These are phyloP conservation scores for Gibbula magus DNA, from an alignment of 2,888 invertebrate genomes.

Conservation along the genomic window DNA sequence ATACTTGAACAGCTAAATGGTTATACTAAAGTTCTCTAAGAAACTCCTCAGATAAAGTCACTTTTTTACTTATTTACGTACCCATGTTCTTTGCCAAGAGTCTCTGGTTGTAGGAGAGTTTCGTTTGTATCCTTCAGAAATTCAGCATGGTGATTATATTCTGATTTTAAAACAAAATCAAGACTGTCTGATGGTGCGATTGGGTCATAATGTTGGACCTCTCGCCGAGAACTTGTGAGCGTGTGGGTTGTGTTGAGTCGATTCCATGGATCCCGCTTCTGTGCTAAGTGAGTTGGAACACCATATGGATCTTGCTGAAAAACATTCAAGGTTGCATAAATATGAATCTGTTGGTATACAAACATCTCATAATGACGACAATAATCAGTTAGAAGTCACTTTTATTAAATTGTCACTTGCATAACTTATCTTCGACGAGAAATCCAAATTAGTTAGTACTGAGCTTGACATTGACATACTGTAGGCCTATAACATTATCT, in stretches of 20 bases:
- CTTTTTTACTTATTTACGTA: constrained; percentile 42
- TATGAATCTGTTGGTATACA: no score
- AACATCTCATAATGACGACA: no score
- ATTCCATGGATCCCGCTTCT: constrained; percentile 71
- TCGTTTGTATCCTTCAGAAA: constrained; percentile 69
- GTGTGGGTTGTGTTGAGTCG: constrained; percentile 69
- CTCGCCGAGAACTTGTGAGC: constrained; percentile 67
- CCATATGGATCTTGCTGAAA: constrained; percentile 64
- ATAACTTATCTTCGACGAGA: no score
- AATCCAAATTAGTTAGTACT: no score
- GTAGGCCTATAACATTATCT: no score
- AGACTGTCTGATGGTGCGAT: constrained; percentile 73
- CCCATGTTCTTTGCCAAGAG: constrained; percentile 69
- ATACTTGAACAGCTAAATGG: no score
- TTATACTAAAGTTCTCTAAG: no score
- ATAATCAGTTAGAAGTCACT: no score
- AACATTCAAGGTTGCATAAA: no score
- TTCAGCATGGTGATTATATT: constrained; percentile 73
- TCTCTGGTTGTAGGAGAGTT: constrained; percentile 73
- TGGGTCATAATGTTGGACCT: constrained; percentile 71
- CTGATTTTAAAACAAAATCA: constrained; percentile 74
- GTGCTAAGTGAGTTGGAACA: constrained; percentile 69
- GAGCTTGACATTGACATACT: no score
- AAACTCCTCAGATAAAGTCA: no score
- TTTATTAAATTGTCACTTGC: no score